Conservation (phyloP, 2,113 vertebrate species). For the Hippocampus guttulatus region DNA sequence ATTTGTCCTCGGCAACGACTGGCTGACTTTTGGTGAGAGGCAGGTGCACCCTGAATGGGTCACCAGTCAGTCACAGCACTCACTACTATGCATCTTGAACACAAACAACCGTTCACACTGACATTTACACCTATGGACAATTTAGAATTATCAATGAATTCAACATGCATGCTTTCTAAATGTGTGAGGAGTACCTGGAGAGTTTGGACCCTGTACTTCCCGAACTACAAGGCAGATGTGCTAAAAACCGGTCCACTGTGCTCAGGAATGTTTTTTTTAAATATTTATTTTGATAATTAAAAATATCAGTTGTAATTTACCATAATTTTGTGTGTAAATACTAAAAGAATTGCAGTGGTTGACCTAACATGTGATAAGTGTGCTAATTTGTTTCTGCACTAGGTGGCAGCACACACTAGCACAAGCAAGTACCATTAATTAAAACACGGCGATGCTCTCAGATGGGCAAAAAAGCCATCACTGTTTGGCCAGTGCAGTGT, state of each 20-base stretch:
- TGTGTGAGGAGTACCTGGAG: background rate
- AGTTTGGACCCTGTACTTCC: background rate
- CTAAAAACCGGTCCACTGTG: background rate
- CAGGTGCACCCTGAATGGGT: background rate
- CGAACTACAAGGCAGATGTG: background rate
- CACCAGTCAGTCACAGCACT: background rate
- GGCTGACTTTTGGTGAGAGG: too few relatives aligned
- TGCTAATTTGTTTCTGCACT: slow-evolving; percentile 14
- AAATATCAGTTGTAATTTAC: background rate
- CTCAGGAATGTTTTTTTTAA: background rate
- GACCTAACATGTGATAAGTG: background rate
- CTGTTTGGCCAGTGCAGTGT: slow-evolving; percentile 24
- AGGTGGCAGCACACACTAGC: slow-evolving; percentile 46
- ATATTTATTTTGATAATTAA: too few relatives aligned
- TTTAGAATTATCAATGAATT: background rate
- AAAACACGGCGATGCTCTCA: background rate
- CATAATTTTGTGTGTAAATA: background rate
- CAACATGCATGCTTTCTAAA: background rate
- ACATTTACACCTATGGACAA: background rate
- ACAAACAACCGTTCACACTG: background rate
- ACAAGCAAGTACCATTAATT: background rate
- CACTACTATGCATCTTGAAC: background rate
- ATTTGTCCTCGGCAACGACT: too few relatives aligned
- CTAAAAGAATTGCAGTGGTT: background rate
- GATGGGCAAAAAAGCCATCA: slow-evolving; percentile 22